Evolutionary conservation across 2,113 vertebrate species (phyloP), one percentile per base, ranked within the genome.

Genomic region (Jaculus jaculus): DNA sequence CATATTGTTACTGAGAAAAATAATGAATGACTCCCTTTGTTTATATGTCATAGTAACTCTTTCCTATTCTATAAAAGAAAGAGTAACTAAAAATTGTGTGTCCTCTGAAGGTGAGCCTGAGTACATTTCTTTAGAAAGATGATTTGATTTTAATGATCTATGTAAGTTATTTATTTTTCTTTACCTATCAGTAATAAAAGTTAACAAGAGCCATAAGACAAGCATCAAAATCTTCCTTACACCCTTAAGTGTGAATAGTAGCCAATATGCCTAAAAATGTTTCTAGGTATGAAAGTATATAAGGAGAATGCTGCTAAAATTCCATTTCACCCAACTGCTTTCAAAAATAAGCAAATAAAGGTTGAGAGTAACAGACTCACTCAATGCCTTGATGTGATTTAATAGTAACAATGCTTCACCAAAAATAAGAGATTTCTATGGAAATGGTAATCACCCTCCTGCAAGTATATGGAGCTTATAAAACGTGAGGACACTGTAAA

Each of bases 401-500:
- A 65, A 82, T 10, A 69, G 7, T 61, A 82, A 85, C 23, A 26
- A 26, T 51, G 61, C 74, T 92, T 88, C 34, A 20, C 72, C 24
- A 39, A 85, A 92, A 94, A 92, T 47, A 92, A 87, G 75, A 96
- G n/a, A 37, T 93, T 90, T 89, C 95, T 87, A 13, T 81, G 54
- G 87, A 95, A 84, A 84, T 77, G 68, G 77, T 93, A 77, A 89
- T 86, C 72, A 83, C 7, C 20, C 68, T 90, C 81, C 81, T 89
- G 61, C 12, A 61, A 91, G 63, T 80, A 34, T 77, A 74, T 74
- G 47, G 39, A 84, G 51, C 77, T 84, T 74, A 69, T 95, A 91
- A 96, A 91, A 91, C 63, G 18, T 32, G 72, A 93, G 79, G 90
- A 75, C 34, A 42, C 91, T 92, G 81, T 63, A 96, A 94, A 96